Percentiles rank a stretch among this genome's conserved stretches.
Evolutionary conservation across 2,888 invertebrate species (phyloP).

Genomic region (Ectemnius cavifrons): DNA sequence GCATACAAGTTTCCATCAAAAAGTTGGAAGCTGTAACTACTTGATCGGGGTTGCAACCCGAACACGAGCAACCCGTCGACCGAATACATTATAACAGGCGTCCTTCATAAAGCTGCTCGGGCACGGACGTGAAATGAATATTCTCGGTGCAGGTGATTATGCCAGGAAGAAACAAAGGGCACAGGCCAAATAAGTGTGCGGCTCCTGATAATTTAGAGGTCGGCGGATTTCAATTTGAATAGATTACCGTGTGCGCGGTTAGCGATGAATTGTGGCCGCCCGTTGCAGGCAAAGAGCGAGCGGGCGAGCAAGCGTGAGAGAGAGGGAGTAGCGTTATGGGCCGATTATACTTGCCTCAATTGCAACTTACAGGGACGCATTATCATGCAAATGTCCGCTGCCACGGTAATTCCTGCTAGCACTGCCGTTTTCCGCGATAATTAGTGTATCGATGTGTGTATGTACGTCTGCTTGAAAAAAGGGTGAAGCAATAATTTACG

Average conservation of each 20-base stretch:
- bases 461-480: slow-evolving; percentile 7
- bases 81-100: no score
- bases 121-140: no score
- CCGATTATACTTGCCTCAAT: slow-evolving; percentile 47
- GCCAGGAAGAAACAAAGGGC: no score
- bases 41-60: no score
- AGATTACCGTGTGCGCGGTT: slow-evolving; percentile 14
- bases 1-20: not conserved
- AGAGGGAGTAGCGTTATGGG: slow-evolving; percentile 34
- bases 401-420: slow-evolving; percentile 25
- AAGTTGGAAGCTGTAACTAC: not conserved
- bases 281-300: no score
- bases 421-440: slow-evolving; percentile 45
- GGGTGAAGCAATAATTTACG: slow-evolving; percentile 38
- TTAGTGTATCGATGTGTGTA: slow-evolving; percentile 28
- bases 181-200: no score
- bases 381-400: slow-evolving; percentile 49
- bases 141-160: no score
- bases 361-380: slow-evolving; percentile 40
- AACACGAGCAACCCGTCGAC: no score
- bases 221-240: slow-evolving; percentile 29
- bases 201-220: slow-evolving; percentile 12
- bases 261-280: slow-evolving; percentile 38
- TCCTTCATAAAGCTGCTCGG: no score
- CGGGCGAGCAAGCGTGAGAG: no score